These are phyloP conservation scores for Corella eumyota DNA, from an alignment of 23 tunicate species.

Conservation along the genomic window DNA sequence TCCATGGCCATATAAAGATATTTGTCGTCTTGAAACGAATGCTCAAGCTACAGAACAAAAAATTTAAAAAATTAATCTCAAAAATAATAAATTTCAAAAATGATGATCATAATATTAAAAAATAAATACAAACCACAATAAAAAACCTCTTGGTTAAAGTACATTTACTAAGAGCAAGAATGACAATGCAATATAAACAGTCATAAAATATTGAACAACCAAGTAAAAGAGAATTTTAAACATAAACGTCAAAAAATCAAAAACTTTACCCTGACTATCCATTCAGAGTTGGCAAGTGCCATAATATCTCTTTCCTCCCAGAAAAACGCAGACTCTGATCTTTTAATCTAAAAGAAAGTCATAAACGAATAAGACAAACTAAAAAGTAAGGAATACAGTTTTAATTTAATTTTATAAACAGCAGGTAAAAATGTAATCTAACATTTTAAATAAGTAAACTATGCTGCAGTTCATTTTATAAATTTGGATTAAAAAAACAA, in stretches of 20 bases:
- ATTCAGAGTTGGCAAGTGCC: constrained; percentile 81
- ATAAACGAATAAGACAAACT: neutral
- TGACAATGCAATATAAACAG: neutral
- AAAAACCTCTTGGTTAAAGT: neutral
- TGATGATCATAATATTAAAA: neutral
- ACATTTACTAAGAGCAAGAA: neutral
- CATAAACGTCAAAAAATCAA: neutral
- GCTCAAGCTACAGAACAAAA: constrained; percentile 22
- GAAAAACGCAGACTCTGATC: constrained; percentile 96
- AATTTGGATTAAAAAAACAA: too few relatives aligned
- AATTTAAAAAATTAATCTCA: constrained; percentile 1
- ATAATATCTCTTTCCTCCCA: constrained; percentile 99
- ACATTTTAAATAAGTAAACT: neutral
- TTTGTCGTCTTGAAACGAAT: constrained; percentile 89
- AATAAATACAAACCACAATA: too few relatives aligned
- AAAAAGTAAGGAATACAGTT: neutral
- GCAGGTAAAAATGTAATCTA: too few relatives aligned
- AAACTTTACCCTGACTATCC: constrained; percentile 75
- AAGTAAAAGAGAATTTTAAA: neutral
- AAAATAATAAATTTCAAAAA: neutral
- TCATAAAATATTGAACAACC: neutral
- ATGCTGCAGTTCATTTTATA: too few relatives aligned
- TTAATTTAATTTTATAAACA: neutral
- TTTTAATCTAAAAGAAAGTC: constrained; percentile 55
- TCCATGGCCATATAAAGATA: constrained; percentile 96